These are phyloP conservation scores for Agriopis leucophaearia DNA, from an alignment of 2,888 invertebrate genomes.

Conservation along the genomic window DNA sequence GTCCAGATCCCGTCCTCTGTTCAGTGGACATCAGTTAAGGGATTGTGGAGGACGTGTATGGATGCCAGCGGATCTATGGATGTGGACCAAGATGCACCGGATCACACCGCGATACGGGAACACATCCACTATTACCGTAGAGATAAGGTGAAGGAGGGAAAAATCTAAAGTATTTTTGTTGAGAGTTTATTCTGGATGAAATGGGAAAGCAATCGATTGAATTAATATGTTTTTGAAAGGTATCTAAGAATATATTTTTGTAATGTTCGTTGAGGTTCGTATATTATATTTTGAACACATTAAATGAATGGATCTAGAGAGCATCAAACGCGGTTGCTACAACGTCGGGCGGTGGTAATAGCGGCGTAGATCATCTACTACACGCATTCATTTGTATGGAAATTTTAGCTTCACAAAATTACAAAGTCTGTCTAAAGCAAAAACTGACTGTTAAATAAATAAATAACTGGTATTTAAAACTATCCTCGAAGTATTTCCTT, in stretches of 20 bases:
- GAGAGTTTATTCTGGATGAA: background rate
- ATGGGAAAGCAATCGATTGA: background rate
- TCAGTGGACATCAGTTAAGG: conserved; percentile 30
- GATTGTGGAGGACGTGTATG: conserved; percentile 31
- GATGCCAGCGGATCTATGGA: conserved; percentile 16
- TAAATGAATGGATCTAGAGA: no score
- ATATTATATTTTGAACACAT: no score
- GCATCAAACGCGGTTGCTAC: no score
- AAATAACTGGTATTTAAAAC: background rate
- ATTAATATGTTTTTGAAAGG: background rate
- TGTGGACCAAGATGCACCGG: conserved; percentile 16
- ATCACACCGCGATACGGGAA: background rate
- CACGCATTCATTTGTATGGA: no score
- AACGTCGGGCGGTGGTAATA: no score
- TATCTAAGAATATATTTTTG: no score
- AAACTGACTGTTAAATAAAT: no score
- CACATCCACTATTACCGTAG: background rate
- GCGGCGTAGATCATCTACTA: no score
- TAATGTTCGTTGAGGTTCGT: no score
- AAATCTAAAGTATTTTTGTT: background rate
- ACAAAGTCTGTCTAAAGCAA: no score
- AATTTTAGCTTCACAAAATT: no score
- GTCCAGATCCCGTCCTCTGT: background rate
- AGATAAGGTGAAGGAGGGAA: background rate
- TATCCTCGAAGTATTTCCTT: background rate